A percentile compares a stretch with the other conserved stretches of the same genome.
Evolutionary conservation across 1,140 invertebrate genomes (phyloP).

Genomic region (Bradynema listronoti): DNA sequence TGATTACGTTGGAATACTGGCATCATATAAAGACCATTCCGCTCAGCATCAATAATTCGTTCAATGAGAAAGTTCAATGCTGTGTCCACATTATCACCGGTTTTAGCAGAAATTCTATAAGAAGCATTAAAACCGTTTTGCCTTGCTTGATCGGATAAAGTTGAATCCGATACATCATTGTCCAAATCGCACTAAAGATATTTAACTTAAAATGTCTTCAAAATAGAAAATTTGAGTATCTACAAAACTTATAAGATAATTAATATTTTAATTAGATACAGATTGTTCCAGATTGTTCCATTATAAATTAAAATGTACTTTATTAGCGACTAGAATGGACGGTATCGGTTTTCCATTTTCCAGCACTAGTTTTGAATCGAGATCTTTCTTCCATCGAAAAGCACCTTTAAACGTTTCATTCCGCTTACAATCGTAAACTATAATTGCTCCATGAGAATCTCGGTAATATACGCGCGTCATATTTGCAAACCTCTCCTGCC

Average conservation of each 20-base stretch:
- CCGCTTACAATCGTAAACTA: slow-evolving; percentile 79
- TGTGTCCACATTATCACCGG: slow-evolving; percentile 95
- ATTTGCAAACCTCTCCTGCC: slow-evolving; percentile 93
- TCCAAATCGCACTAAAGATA: slow-evolving; percentile 78
- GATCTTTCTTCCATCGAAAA: slow-evolving; percentile 90
- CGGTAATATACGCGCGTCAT: slow-evolving; percentile 99
- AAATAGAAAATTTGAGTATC: too few species aligned
- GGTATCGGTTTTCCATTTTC: slow-evolving; percentile 87
- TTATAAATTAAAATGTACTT: too few species aligned
- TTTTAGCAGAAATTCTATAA: slow-evolving; percentile 90
- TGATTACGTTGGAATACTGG: slow-evolving; percentile 26
- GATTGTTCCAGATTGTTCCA: too few species aligned
- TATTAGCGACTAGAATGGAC: slow-evolving; percentile 90
- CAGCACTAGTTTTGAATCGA: slow-evolving; percentile 91
- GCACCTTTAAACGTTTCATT: slow-evolving; percentile 88
- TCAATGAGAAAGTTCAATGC: slow-evolving; percentile 77
- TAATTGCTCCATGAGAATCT: slow-evolving; percentile 95
- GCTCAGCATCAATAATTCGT: slow-evolving; percentile 57
- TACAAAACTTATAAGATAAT: too few species aligned
- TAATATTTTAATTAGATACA: too few species aligned
- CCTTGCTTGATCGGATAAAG: slow-evolving; percentile 89
- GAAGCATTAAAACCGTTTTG: slow-evolving; percentile 90
- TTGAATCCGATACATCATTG: slow-evolving; percentile 77
- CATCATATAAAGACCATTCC: slow-evolving; percentile 27
- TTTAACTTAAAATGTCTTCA: slow-evolving; percentile 2